phyloP scores from a whole-genome alignment of 2,888 invertebrate species.

The Drosophila stalkeri region DNA sequence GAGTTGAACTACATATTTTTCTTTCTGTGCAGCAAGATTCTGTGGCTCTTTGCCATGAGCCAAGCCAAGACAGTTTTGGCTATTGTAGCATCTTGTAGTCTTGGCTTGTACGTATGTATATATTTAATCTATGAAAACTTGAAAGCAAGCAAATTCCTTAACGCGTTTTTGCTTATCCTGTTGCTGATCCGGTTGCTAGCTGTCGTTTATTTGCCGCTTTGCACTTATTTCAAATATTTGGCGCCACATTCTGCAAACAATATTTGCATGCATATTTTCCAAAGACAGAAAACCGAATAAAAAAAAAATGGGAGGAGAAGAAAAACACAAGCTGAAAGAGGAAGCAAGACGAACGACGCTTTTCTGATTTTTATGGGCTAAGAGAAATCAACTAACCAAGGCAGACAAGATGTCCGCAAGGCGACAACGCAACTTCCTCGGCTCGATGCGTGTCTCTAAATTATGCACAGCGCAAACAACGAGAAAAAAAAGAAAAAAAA shows the following conservation, averaged over 20 bases:
- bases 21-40: background rate
- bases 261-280: constrained; percentile 64
- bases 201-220: constrained; percentile 71
- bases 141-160: constrained; percentile 40
- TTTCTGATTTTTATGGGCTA: constrained; percentile 61
- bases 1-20: background rate
- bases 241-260: constrained; percentile 70
- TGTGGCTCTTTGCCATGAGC: background rate
- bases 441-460: constrained; percentile 71
- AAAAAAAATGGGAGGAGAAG: constrained; percentile 10
- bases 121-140: constrained; percentile 28
- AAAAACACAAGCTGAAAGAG: constrained; percentile 28
- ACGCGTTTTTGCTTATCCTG: constrained; percentile 59
- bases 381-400: constrained; percentile 61
- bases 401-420: constrained; percentile 60
- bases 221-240: constrained; percentile 76
- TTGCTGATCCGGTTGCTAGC: constrained; percentile 45
- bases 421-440: constrained; percentile 53
- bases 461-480: constrained; percentile 64
- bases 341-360: constrained; percentile 38
- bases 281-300: constrained; percentile 29
- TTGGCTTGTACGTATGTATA: constrained; percentile 1
- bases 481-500: constrained; percentile 13
- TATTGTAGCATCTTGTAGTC: constrained; percentile 6
- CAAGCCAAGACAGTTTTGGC: background rate